Base-by-base conservation (phyloP, 2,888 invertebrate species). In the Lithophane ornitopus region DNA sequence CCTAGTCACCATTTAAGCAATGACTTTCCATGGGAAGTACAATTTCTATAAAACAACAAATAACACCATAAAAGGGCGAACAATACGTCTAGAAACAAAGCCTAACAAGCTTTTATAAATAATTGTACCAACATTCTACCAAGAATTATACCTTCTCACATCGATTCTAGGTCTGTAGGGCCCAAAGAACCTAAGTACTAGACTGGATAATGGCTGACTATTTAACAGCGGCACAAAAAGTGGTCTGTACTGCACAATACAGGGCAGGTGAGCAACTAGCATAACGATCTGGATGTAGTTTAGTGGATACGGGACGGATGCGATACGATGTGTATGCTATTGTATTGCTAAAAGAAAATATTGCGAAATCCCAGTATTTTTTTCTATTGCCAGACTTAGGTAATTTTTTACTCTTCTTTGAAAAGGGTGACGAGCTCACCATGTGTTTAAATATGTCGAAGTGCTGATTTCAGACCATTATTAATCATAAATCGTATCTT, bases 91-190 rank as follows among this genome's bases (percentile, higher is more conserved):
- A 41, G 16, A 16, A 16, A 66, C 14, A 49, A 66, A 67, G 66
- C 9, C 11, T 0, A 34, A 7, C 8, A 58, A 52, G 22, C 39
- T 67, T 49, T 46, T 34, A 34, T 16, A 56, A 67, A 76, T 58
- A 77, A 65, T 65, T 54, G 44, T 14, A 66, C 34, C 44, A 58
- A 58, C 58, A 70, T 34, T 52, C n/a, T 71, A 61, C 52, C 12
- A 28, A 78, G 70, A 82, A 74, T 8, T 12, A n/a, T 56, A n/a
- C 34, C 46, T 11, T 67, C 39, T 72, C 41, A 54, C 70, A 69
- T 58, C 70, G 34, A 78, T 82, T 77, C 78, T 88, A 79, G 87
- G 87, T 88, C 78, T 77, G 52, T 85, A 78, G 86, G 84, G 54
- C 74, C 77, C 69, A 59, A 77, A 84, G 76, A 76, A 65, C 56